A percentile compares a stretch with the other conserved stretches of the same genome.
Evolutionary conservation across 2,888 invertebrate species (phyloP).

Genomic region (Cosmopolites sordidus): DNA sequence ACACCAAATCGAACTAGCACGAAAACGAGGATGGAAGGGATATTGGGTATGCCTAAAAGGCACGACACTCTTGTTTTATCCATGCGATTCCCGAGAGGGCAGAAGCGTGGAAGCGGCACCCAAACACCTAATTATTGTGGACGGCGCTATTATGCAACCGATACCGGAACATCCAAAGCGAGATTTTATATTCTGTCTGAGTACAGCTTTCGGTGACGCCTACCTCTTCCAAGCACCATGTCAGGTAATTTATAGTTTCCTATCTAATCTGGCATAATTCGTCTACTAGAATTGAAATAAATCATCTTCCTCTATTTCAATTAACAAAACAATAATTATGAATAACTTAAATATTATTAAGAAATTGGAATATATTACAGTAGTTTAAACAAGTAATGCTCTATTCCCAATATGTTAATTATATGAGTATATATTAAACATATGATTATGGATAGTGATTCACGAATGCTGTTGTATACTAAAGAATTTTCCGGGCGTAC

Average conservation of each 20-base stretch:
- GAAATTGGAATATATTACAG: too few species aligned
- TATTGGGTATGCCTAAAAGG: constrained; percentile 99
- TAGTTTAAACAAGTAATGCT: too few species aligned
- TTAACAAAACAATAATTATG: too few species aligned
- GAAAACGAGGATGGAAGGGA: constrained; percentile 96
- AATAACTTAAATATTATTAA: too few species aligned
- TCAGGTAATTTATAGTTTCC: constrained; percentile 53
- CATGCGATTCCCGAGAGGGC: constrained; percentile 88
- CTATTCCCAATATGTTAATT: too few species aligned
- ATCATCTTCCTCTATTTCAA: too few species aligned
- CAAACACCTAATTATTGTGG: constrained; percentile 92
- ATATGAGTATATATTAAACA: too few species aligned
- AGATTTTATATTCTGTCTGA: constrained; percentile 96
- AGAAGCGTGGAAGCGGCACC: constrained; percentile 89
- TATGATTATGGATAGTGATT: too few species aligned
- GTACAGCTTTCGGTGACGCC: constrained; percentile 96
- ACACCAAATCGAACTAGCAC: constrained; percentile 92
- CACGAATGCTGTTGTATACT: too few species aligned
- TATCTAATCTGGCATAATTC: too few species aligned
- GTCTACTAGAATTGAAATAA: too few species aligned
- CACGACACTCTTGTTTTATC: constrained; percentile 92
- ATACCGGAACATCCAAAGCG: constrained; percentile 98
- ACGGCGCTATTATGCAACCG: constrained; percentile 96
- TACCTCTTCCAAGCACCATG: constrained; percentile 92
- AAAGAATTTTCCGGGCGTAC: too few species aligned